Base-by-base conservation (phyloP, 2,888 invertebrate species). In the Ceriagrion tenellum region DNA sequence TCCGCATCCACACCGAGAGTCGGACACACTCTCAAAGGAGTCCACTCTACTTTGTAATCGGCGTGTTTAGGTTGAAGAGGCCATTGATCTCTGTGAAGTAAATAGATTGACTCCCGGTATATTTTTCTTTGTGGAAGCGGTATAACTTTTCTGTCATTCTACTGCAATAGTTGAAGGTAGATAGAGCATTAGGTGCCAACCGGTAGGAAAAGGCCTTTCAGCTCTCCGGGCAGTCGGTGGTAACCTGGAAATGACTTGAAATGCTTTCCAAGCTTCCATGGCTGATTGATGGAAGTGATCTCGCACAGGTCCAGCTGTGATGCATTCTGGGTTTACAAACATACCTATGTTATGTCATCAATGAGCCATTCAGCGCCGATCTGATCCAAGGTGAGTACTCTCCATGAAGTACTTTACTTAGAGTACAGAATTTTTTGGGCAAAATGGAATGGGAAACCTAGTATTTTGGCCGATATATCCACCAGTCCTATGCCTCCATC, bases 381-480 rank as follows among this genome's bases (percentile, higher is more conserved):
- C 16, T 40, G 35, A 40, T 88, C 88, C 0, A 88, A 47, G 88
- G 40, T 40, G 88, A 88, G 88, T 13, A 88, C 88, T 88, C 88
- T 88, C 88, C 35, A 88, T 88, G 88, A 40, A 47, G 47, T 40
- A 23, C 2, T 40, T 88, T 18, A 6, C 12, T 88, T 88, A 12
- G 88, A 88, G 40, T 8, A 88, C 88, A 88, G 47, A 88, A 88
- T 88, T 20, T 55, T 47, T n/a, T 93, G 95, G 4, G 81, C 93
- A 55, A 91, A 56, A 20, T 74, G 55, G 35, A 95, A 91, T 40
- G 91, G 69, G 55, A 95, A 91, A 30, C 90, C 56, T 0, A 55
- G 13, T 35, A 90, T 56, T 90, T 95, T 95, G 26, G 95, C 90
- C 55, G n/a, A n/a, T n/a, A n/a, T n/a, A n/a, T n/a, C n/a, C n/a